Evolutionary conservation across 1,140 invertebrate genomes (phyloP).

Genomic region (Dolichoris vasculosae): DNA sequence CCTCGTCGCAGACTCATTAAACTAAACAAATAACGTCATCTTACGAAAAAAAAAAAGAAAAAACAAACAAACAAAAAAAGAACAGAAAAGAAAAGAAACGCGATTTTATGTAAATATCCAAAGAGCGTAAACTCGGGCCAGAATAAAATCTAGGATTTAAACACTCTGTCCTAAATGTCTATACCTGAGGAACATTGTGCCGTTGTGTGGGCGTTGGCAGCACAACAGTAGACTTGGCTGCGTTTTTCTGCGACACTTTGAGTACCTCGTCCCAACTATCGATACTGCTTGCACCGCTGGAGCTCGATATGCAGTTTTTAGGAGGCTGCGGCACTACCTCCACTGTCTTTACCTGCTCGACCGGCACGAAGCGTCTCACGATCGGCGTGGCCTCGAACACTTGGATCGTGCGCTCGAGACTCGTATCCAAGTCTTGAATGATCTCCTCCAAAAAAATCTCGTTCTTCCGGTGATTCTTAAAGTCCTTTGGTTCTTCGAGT

Average conservation of each 20-base stretch:
- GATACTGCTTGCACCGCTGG: constrained; percentile 56
- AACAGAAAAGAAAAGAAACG: too few relatives aligned
- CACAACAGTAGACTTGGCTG: background rate
- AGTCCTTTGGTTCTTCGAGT: background rate
- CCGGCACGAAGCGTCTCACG: constrained; percentile 15
- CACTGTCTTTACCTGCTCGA: constrained; percentile 41
- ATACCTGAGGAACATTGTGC: constrained; percentile 37
- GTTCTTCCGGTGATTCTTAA: background rate
- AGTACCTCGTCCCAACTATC: constrained; percentile 59
- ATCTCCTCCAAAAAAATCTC: constrained; percentile 63
- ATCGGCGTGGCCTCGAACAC: constrained; percentile 62
- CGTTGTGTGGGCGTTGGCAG: background rate
- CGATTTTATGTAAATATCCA: too few relatives aligned
- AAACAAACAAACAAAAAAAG: too few relatives aligned
- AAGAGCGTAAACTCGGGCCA: too few relatives aligned
- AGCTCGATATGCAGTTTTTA: constrained; percentile 51
- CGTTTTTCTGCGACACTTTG: background rate
- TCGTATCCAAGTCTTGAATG: constrained; percentile 62
- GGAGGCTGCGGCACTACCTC: background rate
- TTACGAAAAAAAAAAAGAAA: too few relatives aligned
- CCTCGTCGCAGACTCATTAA: too few relatives aligned
- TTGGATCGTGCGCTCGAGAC: constrained; percentile 59
- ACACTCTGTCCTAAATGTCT: background rate
- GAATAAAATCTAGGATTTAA: background rate
- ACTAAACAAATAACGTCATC: too few relatives aligned